Base-by-base conservation (phyloP, 2,888 invertebrate genomes). In the Clanis bilineata region DNA sequence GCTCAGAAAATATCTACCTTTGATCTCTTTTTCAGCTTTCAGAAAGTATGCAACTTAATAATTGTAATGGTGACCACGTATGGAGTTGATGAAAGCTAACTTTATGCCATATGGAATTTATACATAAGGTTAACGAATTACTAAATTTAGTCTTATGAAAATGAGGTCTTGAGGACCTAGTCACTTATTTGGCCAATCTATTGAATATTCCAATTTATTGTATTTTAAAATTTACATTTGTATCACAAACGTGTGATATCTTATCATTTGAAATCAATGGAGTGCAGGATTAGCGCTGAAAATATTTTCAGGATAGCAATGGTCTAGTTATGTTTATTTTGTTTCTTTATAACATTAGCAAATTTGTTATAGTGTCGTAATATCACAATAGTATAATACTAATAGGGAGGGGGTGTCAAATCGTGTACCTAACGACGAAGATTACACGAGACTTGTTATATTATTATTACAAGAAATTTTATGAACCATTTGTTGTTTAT, bases 101-200 rank as follows among this genome's bases (percentile, higher is more conserved):
- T 90, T 88, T 90, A 92, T 91, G 92, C 92, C 92, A 92, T 92
- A 91, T 84, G 92, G 91, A 91, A 90, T 90, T 91, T 88, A 88
- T 79, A 90, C 90, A 90, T 91, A 91, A 91, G 90, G 88, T 90
- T 91, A 89, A 92, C 92, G 92, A 92, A 92, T 91, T 92, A 90
- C 90, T 92, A 91, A 92, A 92, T 88, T 90, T 90, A 90, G 90
- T 86, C 83, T 90, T 88, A 90, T 86, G 86, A 86, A 85, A 85
- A 82, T 78, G 83, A 77, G 92, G 90, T 90, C 90, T 83, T 86
- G 82, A 79, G 79, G 90, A 88, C 92, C 92, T 88, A 91, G 92
- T 91, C 92, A 90, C 88, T 88, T 86, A 82, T 90, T 91, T 88
- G 92, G 92, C 92, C 91, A 90, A 91, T 88, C 86, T 88, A 89